Base-by-base conservation (phyloP, 2,888 invertebrate genomes). In the Corbicula japonica region DNA sequence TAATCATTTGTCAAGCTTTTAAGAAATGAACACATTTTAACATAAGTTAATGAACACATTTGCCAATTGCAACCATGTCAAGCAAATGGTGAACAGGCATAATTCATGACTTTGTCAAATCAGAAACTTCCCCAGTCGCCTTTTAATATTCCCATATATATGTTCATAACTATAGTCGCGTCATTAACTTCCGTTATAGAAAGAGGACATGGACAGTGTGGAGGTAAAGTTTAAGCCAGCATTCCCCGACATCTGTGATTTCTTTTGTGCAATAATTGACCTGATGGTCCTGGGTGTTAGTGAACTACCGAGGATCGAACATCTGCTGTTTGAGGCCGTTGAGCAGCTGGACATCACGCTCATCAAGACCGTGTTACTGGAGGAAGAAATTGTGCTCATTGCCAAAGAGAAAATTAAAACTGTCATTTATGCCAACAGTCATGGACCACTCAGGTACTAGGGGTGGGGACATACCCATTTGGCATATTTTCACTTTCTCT, bases 391-490 rank as follows among this genome's bases (percentile, higher is more conserved):
- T 2, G 89, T 92, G 8, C 74, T 84, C 2, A 52, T 48, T 5
- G 88, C 90, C 28, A 92, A 92, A 69, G 83, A 85, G 5, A 85
- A 89, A 44, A 87, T 93, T 5, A 80, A 83, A 32, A 78, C 69
- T 8, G 90, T 92, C 10, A 79, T 93, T 44, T 85, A 84, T 69
- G 88, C 85, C 21, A 93, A 93, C 80, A 90, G 90, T 70, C 88
- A 89, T 76, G 93, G 93, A 21, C 93, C 92, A 12, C 84, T 80
- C 18, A 92, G 87, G 93, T 93, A 84, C n/a, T n/a, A n/a, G n/a
- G n/a, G n/a, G n/a, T n/a, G n/a, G n/a, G n/a, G n/a, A n/a, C n/a
- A n/a, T n/a, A n/a, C n/a, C n/a, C n/a, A n/a, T n/a, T n/a, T n/a
- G n/a, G n/a, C n/a, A n/a, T n/a, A n/a, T n/a, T n/a, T n/a, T n/a